phyloP scores from a whole-genome alignment of 37 sponge, comb jelly and placozoan species.

The Aplysina aerophoba region DNA sequence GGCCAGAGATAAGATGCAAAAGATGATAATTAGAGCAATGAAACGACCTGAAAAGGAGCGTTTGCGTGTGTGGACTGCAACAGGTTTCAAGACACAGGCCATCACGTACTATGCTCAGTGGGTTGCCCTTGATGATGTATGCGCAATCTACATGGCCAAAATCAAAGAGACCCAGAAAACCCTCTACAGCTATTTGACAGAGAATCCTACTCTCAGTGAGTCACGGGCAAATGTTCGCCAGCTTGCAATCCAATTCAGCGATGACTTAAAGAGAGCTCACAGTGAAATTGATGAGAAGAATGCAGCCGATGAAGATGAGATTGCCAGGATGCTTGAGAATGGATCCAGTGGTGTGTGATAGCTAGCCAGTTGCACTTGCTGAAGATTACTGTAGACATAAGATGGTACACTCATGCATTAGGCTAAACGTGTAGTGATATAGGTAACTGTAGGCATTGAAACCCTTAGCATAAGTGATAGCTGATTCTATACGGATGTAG shows the following conservation, averaged over 20 bases:
- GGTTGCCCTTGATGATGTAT: slow-evolving; percentile 70
- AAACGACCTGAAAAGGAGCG: slow-evolving; percentile 47
- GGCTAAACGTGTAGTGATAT: no score
- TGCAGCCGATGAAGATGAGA: not conserved
- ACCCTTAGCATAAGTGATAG: no score
- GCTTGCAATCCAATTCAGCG: slow-evolving; percentile 31
- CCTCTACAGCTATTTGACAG: slow-evolving; percentile 59
- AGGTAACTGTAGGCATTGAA: no score
- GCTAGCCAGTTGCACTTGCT: no score
- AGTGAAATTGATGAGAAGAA: slow-evolving; percentile 34
- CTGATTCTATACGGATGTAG: no score
- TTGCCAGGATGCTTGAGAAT: no score
- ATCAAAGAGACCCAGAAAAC: slow-evolving; percentile 60
- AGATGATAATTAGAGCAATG: slow-evolving; percentile 40
- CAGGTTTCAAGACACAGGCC: slow-evolving; percentile 46
- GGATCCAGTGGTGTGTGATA: no score
- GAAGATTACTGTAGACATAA: no score
- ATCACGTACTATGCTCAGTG: slow-evolving; percentile 54
- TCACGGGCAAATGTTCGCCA: slow-evolving; percentile 31
- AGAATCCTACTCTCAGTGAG: slow-evolving; percentile 54
- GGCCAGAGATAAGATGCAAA: slow-evolving; percentile 22
- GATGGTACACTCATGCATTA: no score
- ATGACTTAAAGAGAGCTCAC: slow-evolving; percentile 18
- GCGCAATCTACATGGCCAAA: slow-evolving; percentile 39
- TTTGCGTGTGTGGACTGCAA: slow-evolving; percentile 45